Conservation (phyloP, 2,113 vertebrate genomes). For the Corapipo altera region DNA sequence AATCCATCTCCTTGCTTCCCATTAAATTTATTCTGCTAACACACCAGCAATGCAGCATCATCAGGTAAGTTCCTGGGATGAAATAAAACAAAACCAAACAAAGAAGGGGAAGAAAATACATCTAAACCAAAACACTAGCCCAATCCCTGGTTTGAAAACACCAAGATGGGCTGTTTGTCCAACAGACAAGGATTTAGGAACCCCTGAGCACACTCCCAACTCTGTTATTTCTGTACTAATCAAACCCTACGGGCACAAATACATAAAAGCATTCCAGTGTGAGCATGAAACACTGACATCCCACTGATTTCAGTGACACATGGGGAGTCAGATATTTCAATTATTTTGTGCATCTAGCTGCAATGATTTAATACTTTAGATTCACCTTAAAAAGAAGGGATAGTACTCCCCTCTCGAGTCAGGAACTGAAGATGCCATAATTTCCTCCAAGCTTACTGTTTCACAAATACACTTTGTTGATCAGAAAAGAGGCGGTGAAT, state of each 20-base stretch:
- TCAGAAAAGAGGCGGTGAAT: not conserved
- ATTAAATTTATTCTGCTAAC: not conserved
- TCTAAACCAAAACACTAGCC: not conserved
- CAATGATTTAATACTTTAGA: not conserved
- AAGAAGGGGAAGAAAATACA: not conserved
- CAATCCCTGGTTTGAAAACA: not conserved
- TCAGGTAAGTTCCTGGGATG: not conserved
- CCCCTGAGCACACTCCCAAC: not conserved
- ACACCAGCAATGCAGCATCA: not conserved
- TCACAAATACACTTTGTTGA: not conserved
- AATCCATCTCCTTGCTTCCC: not conserved
- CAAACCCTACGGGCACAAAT: not conserved
- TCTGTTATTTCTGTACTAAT: not conserved
- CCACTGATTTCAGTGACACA: not conserved
- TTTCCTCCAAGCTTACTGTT: not conserved
- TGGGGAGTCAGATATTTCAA: not conserved
- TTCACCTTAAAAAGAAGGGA: not conserved
- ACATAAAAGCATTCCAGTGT: not conserved
- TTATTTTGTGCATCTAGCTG: not conserved
- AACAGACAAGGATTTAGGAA: not conserved
- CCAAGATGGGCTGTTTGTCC: not conserved
- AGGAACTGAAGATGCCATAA: not conserved
- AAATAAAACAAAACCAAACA: not conserved
- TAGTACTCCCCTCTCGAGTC: not conserved
- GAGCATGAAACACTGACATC: not conserved